Conservation (phyloP, 1,140 invertebrate genomes). For the Hypsibius dujardini region DNA sequence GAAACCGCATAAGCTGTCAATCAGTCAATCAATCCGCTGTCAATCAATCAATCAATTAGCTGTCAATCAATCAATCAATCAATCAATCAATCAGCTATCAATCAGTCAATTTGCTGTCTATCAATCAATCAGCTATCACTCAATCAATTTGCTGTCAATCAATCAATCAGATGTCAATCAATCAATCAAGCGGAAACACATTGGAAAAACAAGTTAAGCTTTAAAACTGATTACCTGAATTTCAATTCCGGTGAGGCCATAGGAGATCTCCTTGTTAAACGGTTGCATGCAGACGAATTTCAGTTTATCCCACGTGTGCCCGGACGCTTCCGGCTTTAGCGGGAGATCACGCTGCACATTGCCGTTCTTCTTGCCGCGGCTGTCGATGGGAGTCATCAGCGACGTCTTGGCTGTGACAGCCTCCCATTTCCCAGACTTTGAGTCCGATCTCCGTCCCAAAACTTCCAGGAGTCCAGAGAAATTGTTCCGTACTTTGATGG, state of each 20-base stretch:
- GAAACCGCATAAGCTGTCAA: no score
- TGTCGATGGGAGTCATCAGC: conserved; percentile 59
- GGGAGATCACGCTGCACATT: conserved; percentile 47
- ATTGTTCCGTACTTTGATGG: no score
- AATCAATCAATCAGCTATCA: no score
- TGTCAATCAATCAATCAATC: no score
- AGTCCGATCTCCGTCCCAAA: not conserved
- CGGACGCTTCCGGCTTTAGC: conserved; percentile 38
- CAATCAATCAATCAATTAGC: no score
- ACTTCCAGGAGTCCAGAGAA: not conserved
- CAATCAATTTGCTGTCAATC: no score
- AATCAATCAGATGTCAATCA: no score
- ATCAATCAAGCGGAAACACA: no score
- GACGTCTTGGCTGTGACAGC: conserved; percentile 36
- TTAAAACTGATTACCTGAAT: conserved; percentile 16
- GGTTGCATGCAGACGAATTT: conserved; percentile 69
- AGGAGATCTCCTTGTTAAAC: conserved; percentile 46
- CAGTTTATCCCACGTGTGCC: conserved; percentile 59
- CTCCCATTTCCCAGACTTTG: conserved; percentile 7
- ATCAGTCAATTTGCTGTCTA: no score
- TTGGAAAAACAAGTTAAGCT: no score
- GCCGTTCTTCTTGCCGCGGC: conserved; percentile 41
- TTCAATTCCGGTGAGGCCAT: conserved; percentile 20
- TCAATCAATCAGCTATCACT: no score
- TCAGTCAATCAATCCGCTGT: no score